Conservation (phyloP, 2,888 invertebrate genomes). For the Drosophila melanosoma region DNA sequence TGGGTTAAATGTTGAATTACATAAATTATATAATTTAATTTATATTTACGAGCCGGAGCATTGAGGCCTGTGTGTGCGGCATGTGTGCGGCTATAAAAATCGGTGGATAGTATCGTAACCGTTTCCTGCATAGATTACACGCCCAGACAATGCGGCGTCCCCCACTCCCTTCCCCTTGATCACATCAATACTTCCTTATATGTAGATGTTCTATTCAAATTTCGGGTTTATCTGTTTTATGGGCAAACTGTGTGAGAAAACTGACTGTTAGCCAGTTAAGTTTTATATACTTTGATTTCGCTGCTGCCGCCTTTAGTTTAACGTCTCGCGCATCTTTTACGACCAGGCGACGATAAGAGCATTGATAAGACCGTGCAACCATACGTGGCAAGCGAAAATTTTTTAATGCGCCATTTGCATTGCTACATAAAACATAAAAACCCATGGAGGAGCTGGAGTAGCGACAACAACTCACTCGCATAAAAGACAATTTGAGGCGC, state of each 20-base stretch:
- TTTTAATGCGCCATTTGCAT: constrained; percentile 77
- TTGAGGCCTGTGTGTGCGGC: constrained; percentile 14
- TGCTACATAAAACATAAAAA: constrained; percentile 64
- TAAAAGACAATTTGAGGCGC: constrained; percentile 74
- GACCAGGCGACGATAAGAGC: constrained; percentile 60
- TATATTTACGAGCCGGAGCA: constrained; percentile 68
- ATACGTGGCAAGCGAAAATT: constrained; percentile 71
- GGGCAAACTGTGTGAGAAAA: constrained; percentile 67
- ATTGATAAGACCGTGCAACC: constrained; percentile 62
- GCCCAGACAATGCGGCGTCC: constrained; percentile 67
- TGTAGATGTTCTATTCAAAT: constrained; percentile 60
- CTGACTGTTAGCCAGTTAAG: constrained; percentile 53
- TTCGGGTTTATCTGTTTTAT: constrained; percentile 73
- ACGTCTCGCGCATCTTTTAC: constrained; percentile 65
- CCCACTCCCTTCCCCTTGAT: background rate
- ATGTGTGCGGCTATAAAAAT: constrained; percentile 60
- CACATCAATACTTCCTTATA: background rate
- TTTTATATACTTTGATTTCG: constrained; percentile 74
- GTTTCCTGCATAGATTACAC: constrained; percentile 65
- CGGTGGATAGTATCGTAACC: constrained; percentile 60
- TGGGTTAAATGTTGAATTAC: constrained; percentile 65
- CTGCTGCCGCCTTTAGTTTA: constrained; percentile 63
- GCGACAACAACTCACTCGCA: constrained; percentile 42
- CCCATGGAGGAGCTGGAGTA: background rate
- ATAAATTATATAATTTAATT: constrained; percentile 78